Evolutionary conservation across 2,113 vertebrate genomes (phyloP).

Genomic region (Alligator mississippiensis): DNA sequence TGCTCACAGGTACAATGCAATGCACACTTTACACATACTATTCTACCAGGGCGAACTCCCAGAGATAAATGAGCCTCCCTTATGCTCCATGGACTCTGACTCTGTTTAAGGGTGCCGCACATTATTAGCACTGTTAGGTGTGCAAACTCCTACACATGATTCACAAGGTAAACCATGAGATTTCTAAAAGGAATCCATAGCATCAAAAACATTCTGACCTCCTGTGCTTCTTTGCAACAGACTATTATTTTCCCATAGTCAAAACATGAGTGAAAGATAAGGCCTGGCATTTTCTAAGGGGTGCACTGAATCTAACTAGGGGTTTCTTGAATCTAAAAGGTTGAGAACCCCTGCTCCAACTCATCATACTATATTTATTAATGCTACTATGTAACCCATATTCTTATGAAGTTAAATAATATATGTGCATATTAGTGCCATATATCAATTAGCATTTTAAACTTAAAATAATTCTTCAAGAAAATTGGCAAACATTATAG

Average conservation of each 20-base stretch:
- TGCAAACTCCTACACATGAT: too few relatives aligned
- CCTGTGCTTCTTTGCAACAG: too few relatives aligned
- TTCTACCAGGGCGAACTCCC: not conserved
- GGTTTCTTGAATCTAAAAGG: too few relatives aligned
- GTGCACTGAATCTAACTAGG: too few relatives aligned
- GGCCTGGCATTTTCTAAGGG: not conserved
- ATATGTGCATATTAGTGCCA: not conserved
- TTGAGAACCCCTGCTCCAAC: too few relatives aligned
- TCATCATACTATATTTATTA: not conserved
- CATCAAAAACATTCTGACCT: too few relatives aligned
- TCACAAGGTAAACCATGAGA: too few relatives aligned
- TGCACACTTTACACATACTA: accelerated
- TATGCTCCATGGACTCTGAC: not conserved
- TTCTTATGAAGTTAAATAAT: not conserved
- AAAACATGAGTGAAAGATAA: too few relatives aligned
- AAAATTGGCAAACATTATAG: not conserved
- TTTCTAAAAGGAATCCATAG: too few relatives aligned
- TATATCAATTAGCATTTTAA: not conserved
- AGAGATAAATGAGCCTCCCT: not conserved
- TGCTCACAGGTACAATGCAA: accelerated
- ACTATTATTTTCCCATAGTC: too few relatives aligned
- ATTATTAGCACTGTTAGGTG: too few relatives aligned
- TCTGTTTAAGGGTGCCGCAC: not conserved
- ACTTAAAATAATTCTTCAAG: not conserved
- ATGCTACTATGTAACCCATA: not conserved